Evolutionary conservation across 2,888 invertebrate genomes (phyloP).

Genomic region (Amphipoea oculea): DNA sequence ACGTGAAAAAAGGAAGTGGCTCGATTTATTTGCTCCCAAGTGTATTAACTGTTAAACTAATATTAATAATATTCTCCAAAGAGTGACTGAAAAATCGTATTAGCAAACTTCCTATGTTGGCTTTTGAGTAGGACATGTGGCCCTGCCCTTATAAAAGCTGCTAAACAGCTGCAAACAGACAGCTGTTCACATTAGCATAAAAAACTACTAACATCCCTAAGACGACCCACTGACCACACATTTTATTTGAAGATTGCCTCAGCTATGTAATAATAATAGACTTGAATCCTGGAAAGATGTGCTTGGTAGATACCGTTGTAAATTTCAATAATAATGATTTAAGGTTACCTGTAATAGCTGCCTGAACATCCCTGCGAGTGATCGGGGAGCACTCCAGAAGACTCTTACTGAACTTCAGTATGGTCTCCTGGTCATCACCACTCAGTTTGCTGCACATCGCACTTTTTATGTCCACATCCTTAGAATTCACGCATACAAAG

Average conservation of each 20-base stretch:
- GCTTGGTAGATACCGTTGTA: background rate
- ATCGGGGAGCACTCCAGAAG: constrained; percentile 86
- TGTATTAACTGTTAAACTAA: background rate
- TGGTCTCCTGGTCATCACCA: constrained; percentile 88
- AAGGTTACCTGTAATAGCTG: constrained; percentile 82
- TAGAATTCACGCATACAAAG: constrained; percentile 89
- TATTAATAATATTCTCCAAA: background rate
- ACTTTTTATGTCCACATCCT: constrained; percentile 88
- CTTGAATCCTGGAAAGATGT: background rate
- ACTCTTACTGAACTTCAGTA: constrained; percentile 89
- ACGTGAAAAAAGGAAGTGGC: no score
- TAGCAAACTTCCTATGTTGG: constrained; percentile 25
- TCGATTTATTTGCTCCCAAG: no score
- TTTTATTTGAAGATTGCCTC: constrained; percentile 9
- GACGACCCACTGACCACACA: no score
- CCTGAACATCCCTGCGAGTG: constrained; percentile 81
- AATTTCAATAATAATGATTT: background rate
- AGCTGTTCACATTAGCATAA: constrained; percentile 57
- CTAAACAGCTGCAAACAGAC: constrained; percentile 19
- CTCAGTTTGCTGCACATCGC: constrained; percentile 90
- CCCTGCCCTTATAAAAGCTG: constrained; percentile 37
- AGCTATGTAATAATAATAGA: constrained; percentile 24
- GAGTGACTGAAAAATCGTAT: background rate
- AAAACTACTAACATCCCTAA: constrained; percentile 37
- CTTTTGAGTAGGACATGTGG: constrained; percentile 2